These are phyloP conservation scores for Apostichopus californicus DNA, from an alignment of 35 echinoderm and acorn worm genomes.

Conservation along the genomic window DNA sequence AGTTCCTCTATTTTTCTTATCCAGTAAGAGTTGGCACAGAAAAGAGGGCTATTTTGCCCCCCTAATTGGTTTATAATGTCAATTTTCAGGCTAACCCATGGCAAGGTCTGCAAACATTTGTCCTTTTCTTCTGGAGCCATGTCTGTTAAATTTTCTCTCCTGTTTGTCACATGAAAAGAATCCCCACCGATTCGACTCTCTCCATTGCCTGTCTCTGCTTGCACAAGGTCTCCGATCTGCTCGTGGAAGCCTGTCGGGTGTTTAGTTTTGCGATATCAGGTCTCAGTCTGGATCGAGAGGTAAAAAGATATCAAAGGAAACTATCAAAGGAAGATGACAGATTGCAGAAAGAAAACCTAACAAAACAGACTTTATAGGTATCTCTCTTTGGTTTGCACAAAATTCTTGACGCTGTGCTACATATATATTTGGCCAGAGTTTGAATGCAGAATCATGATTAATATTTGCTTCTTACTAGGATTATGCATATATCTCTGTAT, in stretches of 20 bases:
- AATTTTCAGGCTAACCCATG: background rate
- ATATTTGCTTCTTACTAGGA: no score
- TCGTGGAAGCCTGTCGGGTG: slow-evolving; percentile 1
- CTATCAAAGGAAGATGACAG: background rate
- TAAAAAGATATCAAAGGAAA: background rate
- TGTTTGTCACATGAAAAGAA: slow-evolving; percentile 10
- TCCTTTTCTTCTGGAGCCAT: slow-evolving; percentile 22
- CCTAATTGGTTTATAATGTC: slow-evolving; percentile 36
- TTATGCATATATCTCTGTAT: no score
- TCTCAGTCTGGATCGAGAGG: slow-evolving; percentile 8
- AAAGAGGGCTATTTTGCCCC: background rate
- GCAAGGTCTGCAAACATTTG: slow-evolving; percentile 46
- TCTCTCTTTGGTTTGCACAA: background rate
- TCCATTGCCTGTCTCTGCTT: background rate
- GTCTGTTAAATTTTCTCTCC: background rate
- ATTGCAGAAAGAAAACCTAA: background rate
- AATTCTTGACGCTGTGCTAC: no score
- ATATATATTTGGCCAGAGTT: no score
- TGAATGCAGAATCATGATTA: no score
- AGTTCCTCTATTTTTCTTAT: background rate
- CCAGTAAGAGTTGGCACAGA: background rate
- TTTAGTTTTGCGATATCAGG: slow-evolving; percentile 8
- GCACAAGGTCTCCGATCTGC: background rate
- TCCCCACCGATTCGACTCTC: slow-evolving; percentile 16
- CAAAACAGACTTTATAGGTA: background rate